phyloP scores from a whole-genome alignment of 2,888 invertebrate genomes.

The Galerucella nymphaeae region DNA sequence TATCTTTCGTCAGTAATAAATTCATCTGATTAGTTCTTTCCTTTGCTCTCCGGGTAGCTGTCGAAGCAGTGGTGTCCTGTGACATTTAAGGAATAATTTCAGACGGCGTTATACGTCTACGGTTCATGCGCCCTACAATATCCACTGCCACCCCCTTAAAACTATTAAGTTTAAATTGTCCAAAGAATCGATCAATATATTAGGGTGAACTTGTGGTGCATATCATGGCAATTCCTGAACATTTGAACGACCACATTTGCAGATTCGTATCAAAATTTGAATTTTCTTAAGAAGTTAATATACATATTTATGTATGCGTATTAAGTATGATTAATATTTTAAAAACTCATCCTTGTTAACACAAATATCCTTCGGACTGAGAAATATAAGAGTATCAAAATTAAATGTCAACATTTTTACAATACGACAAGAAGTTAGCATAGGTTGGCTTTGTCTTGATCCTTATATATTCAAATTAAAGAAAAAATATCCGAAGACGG shows the following conservation, averaged over 20 bases:
- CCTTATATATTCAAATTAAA: too few species aligned
- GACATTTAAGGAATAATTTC: not conserved
- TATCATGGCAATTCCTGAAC: not conserved
- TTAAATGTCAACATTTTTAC: too few species aligned
- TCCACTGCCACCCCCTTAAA: not conserved
- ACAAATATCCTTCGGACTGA: too few species aligned
- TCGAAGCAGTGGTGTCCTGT: not conserved
- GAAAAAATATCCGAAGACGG: too few species aligned
- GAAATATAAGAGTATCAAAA: too few species aligned
- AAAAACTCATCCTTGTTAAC: too few species aligned
- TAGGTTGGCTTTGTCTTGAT: too few species aligned
- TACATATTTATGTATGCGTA: too few species aligned
- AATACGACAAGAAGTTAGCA: too few species aligned
- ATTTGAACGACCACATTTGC: not conserved
- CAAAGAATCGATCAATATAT: not conserved
- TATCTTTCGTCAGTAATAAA: not conserved
- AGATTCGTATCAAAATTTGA: too few species aligned
- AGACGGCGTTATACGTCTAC: not conserved
- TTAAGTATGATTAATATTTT: too few species aligned
- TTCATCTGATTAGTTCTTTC: not conserved
- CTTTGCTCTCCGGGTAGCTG: not conserved
- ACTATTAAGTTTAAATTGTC: not conserved
- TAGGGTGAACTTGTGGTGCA: not conserved
- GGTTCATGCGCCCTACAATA: not conserved
- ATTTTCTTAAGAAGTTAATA: not conserved